Percentiles rank a stretch among this genome's conserved stretches.
Evolutionary conservation across 2,113 vertebrate genomes (phyloP).

Genomic region (Corynorhinus townsendii): DNA sequence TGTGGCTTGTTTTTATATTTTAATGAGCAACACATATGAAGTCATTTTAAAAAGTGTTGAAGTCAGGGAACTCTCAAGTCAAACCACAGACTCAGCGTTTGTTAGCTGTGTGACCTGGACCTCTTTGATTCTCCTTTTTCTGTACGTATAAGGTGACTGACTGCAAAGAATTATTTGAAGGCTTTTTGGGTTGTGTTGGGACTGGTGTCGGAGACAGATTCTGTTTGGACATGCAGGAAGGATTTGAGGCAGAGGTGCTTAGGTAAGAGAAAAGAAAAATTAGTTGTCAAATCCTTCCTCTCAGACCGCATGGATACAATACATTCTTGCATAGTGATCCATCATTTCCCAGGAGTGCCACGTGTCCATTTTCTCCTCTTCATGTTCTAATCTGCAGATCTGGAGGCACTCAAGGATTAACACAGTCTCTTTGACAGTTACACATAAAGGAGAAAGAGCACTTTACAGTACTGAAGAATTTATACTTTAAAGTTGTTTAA

Average conservation of each 20-base stretch:
- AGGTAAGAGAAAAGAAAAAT: constrained; percentile 35
- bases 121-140: background rate
- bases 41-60: background rate
- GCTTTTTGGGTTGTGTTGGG: background rate
- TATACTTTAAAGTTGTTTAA: background rate
- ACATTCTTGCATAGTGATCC: constrained; percentile 11
- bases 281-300: constrained; percentile 33
- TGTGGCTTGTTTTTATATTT: background rate
- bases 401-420: background rate
- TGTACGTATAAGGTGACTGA: background rate
- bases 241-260: background rate
- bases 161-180: background rate
- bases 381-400: background rate
- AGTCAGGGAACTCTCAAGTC: background rate
- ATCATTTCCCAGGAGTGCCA: background rate
- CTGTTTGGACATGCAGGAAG: background rate
- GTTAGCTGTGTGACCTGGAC: background rate
- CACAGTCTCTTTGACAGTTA: background rate
- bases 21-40: background rate
- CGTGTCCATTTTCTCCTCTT: background rate
- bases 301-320: background rate
- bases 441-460: background rate
- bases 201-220: background rate
- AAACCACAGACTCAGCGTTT: background rate
- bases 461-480: background rate